Percentiles rank a stretch among this genome's conserved stretches.
Conservation (phyloP, 2,113 vertebrate genomes). For the Neogale vison region DNA sequence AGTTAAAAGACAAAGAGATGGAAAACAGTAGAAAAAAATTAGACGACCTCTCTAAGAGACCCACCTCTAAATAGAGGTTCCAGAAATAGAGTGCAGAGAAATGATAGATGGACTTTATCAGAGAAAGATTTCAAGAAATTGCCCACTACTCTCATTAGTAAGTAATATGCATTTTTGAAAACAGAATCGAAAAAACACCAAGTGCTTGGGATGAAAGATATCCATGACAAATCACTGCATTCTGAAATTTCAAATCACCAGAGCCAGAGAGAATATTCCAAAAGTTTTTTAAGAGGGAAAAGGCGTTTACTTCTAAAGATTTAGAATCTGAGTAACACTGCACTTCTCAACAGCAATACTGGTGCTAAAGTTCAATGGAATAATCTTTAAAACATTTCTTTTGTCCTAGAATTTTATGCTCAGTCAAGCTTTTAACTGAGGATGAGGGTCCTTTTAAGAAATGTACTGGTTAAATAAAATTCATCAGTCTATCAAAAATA, state of each 20-base stretch:
- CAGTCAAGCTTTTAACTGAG: not conserved
- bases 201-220: not conserved
- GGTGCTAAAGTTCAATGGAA: not conserved
- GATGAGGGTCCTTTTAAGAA: not conserved
- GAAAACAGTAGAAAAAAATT: not conserved
- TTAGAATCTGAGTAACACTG: not conserved
- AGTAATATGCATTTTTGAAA: not conserved
- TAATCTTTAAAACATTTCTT: not conserved
- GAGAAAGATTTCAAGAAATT: not conserved
- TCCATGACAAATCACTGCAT: not conserved
- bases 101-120: not conserved
- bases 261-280: not conserved
- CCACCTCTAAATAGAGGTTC: not conserved
- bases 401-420: not conserved
- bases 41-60: not conserved
- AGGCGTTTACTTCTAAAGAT: not conserved
- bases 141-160: not conserved
- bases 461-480: not conserved
- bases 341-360: not conserved
- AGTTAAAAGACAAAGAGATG: not conserved
- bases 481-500: not conserved
- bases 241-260: not conserved
- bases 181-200: not conserved
- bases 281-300: not conserved
- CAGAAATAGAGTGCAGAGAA: not conserved